phyloP scores from a whole-genome alignment of 2,113 vertebrate species.

The Trogon melanurus region DNA sequence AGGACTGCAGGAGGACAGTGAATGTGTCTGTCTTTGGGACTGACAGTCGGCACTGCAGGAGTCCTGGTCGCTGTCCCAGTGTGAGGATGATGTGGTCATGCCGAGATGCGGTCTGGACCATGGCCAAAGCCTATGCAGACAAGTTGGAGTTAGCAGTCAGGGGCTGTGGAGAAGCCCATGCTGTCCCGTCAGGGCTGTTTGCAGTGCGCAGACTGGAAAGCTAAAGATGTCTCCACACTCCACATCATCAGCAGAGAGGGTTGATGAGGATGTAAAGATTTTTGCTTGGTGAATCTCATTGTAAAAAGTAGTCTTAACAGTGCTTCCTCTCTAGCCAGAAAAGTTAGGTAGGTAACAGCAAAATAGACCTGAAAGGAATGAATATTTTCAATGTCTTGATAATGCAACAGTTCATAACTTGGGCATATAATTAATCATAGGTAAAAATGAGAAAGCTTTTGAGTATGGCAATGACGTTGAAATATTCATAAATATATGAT shows the following conservation, averaged over 20 bases:
- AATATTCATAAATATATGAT: not conserved
- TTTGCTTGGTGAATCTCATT: not conserved
- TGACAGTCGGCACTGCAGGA: not conserved
- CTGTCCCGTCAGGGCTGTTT: not conserved
- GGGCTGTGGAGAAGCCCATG: not conserved
- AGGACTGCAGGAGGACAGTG: not conserved
- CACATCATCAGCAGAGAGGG: not conserved
- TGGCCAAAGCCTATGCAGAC: not conserved
- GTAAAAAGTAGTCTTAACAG: not conserved
- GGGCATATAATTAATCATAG: not conserved
- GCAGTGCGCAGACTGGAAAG: not conserved
- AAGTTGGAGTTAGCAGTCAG: not conserved
- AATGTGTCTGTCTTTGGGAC: not conserved
- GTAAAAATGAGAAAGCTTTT: not conserved
- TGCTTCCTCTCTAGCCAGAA: not conserved
- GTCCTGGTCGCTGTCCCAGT: no score
- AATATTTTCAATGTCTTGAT: not conserved
- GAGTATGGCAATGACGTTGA: not conserved
- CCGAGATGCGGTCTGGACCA: not conserved
- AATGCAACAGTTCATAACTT: not conserved
- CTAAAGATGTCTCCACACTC: not conserved
- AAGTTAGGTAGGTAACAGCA: not conserved
- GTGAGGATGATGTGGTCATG: no score
- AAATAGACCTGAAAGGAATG: not conserved
- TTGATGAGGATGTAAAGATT: rapidly evolving